phyloP scores from a whole-genome alignment of 2,888 invertebrate species.

The Aleiodes alternator region DNA sequence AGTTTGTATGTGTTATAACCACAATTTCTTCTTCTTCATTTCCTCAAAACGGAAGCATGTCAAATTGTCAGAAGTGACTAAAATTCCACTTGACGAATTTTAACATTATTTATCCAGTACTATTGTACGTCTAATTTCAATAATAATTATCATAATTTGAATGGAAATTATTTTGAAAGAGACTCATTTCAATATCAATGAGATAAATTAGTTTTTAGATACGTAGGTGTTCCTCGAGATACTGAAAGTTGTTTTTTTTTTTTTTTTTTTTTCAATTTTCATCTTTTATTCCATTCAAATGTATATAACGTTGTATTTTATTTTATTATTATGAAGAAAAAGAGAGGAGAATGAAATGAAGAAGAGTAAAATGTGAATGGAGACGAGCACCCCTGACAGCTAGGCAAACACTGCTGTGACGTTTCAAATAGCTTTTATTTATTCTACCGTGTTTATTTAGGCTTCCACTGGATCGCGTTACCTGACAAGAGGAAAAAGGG shows the following conservation, averaged over 20 bases:
- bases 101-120: no score
- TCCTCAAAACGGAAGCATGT: conserved; percentile 29
- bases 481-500: conserved; percentile 61
- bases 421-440: conserved; percentile 73
- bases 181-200: no score
- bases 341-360: conserved; percentile 28
- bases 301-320: not conserved
- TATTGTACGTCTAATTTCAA: no score
- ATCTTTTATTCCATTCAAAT: no score
- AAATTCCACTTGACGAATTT: not conserved
- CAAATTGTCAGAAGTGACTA: conserved; percentile 2
- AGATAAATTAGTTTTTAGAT: no score
- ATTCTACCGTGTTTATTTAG: conserved; percentile 74
- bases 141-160: no score
- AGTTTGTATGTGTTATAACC: conserved; percentile 29
- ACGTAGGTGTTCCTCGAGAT: no score
- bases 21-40: not conserved
- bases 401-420: conserved; percentile 71
- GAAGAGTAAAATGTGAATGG: conserved; percentile 52
- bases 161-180: no score
- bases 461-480: conserved; percentile 71
- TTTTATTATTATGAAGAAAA: not conserved
- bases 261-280: no score
- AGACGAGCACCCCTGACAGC: conserved; percentile 66
- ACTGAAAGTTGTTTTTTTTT: no score